Evolutionary conservation across 2,797 vertebrate genomes (phyloP).

Genomic region (Myripristis murdjan): DNA sequence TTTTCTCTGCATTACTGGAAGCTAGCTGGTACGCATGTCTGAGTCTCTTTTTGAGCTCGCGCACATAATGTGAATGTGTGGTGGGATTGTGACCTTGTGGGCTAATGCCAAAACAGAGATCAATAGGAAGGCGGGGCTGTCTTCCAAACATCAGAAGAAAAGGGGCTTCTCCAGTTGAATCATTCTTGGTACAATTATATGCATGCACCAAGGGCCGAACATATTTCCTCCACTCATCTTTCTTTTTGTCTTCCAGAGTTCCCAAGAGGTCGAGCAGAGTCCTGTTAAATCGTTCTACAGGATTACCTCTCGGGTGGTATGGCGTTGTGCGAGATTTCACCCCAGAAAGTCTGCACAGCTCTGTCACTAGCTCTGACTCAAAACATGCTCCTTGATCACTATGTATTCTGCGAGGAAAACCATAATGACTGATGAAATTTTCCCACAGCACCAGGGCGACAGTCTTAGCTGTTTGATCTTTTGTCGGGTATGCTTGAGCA

Average conservation of each 20-base stretch:
- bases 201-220: conserved; percentile 11
- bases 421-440: conserved; percentile 23
- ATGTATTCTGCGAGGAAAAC: conserved; percentile 7
- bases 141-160: conserved; percentile 26
- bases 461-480: conserved; percentile 26
- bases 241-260: conserved; percentile 8
- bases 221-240: conserved; percentile 18
- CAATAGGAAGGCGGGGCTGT: conserved; percentile 13
- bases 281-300: conserved; percentile 24
- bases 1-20: no score
- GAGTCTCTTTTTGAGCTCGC: no score
- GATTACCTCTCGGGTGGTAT: no score
- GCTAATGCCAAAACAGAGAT: conserved; percentile 15
- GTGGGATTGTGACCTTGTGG: not conserved
- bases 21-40: no score
- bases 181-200: conserved; percentile 20
- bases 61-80: conserved; percentile 4
- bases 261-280: conserved; percentile 5
- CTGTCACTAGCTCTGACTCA: no score
- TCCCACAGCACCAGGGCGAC: conserved; percentile 32
- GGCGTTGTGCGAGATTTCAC: conserved; percentile 9
- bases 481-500: conserved; percentile 15
- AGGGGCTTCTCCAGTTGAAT: conserved; percentile 7
- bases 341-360: no score
- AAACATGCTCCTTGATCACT: no score